These are phyloP conservation scores for Hydroisotoma schaefferi DNA, from an alignment of 2,888 invertebrate species.

Conservation along the genomic window DNA sequence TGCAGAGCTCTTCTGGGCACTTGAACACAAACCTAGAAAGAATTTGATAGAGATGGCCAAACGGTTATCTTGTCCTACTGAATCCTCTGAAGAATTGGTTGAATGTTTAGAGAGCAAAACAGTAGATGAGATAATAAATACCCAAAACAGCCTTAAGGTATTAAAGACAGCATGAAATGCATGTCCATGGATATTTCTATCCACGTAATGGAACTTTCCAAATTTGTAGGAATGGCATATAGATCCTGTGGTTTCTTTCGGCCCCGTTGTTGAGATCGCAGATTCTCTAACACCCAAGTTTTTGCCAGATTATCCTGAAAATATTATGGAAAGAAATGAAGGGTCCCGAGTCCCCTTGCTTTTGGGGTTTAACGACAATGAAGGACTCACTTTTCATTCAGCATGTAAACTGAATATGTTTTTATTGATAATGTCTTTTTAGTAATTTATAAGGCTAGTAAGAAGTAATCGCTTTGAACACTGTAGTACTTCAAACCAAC, in stretches of 20 bases:
- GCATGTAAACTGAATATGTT: not conserved
- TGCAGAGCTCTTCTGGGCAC: conserved; percentile 12
- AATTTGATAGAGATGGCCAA: conserved; percentile 17
- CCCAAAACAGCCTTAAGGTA: conserved; percentile 3
- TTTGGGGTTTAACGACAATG: not conserved
- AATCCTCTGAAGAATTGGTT: conserved; percentile 21
- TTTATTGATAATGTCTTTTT: not conserved
- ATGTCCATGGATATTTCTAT: not conserved
- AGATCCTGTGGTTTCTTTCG: not conserved
- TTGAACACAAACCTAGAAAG: conserved; percentile 11
- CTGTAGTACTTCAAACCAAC: too few species aligned
- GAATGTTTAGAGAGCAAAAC: conserved; percentile 31
- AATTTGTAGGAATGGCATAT: conserved; percentile 5
- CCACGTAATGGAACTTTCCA: not conserved
- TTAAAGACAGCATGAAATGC: too few species aligned
- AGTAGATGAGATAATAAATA: conserved; percentile 21
- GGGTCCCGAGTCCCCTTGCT: not conserved
- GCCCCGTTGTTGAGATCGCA: not conserved
- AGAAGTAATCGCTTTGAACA: too few species aligned
- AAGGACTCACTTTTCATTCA: not conserved
- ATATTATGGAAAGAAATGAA: not conserved
- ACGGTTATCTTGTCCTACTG: conserved; percentile 24
- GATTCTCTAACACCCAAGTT: not conserved
- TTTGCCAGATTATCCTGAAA: not conserved
- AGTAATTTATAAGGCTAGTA: not conserved